Conservation (phyloP, 1,140 invertebrate genomes). For the Drosophila malerkotliana region DNA sequence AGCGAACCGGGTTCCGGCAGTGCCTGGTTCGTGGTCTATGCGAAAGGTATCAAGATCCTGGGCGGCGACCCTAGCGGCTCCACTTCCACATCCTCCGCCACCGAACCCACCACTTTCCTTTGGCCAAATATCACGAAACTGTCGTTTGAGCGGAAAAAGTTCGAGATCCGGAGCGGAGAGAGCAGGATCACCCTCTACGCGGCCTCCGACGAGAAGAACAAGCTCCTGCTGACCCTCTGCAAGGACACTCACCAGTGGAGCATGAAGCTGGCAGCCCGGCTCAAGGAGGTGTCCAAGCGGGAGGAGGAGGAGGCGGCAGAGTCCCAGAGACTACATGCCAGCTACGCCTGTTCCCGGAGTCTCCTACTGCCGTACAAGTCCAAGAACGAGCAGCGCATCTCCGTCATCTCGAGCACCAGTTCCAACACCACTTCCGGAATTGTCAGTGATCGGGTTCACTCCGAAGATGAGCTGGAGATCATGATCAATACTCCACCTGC, state of each 20-base stretch:
- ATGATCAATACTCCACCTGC: constrained; percentile 90
- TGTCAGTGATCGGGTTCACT: constrained; percentile 96
- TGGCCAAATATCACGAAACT: constrained; percentile 97
- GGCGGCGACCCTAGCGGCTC: constrained; percentile 63
- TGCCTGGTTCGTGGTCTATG: constrained; percentile 92
- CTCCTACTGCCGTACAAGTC: constrained; percentile 87
- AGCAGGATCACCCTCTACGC: constrained; percentile 95
- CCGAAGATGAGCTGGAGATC: constrained; percentile 95
- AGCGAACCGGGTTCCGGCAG: constrained; percentile 89
- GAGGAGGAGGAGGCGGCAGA: constrained; percentile 88
- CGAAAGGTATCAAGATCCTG: constrained; percentile 93
- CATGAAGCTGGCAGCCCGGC: constrained; percentile 93
- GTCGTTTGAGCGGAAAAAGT: constrained; percentile 98
- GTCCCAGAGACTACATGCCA: constrained; percentile 85
- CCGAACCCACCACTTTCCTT: constrained; percentile 89
- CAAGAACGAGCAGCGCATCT: constrained; percentile 92
- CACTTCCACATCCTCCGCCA: constrained; percentile 39
- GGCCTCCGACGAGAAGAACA: constrained; percentile 95
- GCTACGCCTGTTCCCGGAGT: constrained; percentile 88
- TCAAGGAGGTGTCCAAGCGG: constrained; percentile 90
- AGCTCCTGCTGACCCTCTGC: constrained; percentile 94
- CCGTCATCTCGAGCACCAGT: constrained; percentile 95
- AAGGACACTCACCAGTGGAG: constrained; percentile 97
- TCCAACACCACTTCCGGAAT: constrained; percentile 98
- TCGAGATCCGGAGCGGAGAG: constrained; percentile 95